Evolutionary conservation across 2,797 vertebrate genomes (phyloP).

Genomic region (Todus mexicanus): DNA sequence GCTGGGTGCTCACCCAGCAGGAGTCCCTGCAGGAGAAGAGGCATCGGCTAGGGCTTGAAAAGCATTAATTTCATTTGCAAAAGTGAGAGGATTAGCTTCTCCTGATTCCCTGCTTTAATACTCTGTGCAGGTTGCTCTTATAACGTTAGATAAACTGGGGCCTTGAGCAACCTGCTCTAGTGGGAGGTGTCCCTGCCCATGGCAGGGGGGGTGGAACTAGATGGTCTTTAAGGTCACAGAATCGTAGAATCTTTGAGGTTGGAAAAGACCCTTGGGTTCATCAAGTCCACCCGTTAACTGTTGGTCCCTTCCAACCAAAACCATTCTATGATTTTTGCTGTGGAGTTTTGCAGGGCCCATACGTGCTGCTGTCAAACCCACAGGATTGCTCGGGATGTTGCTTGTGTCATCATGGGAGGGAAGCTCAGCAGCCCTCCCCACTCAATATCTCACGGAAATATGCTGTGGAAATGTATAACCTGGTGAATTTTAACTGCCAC

Average conservation of each 20-base stretch:
- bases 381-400: background rate
- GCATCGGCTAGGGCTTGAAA: background rate
- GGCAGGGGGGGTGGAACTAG: too few relatives aligned
- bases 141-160: background rate
- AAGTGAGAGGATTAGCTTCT: background rate
- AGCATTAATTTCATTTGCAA: slow-evolving; percentile 10
- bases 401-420: background rate
- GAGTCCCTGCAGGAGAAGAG: background rate
- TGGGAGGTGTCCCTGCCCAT: too few relatives aligned
- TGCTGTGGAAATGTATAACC: background rate
- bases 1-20: background rate
- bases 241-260: too few relatives aligned
- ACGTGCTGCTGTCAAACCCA: background rate
- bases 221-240: too few relatives aligned
- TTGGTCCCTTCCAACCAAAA: too few relatives aligned
- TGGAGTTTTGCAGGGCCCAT: background rate
- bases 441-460: background rate
- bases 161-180: too few relatives aligned
- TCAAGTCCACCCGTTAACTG: too few relatives aligned
- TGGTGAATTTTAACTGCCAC: background rate
- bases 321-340: background rate
- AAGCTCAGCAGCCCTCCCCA: background rate
- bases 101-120: background rate
- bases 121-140: background rate
- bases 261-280: too few relatives aligned